These are phyloP conservation scores for Ifrita kowaldi DNA, from an alignment of 2,113 vertebrate genomes.

Conservation along the genomic window DNA sequence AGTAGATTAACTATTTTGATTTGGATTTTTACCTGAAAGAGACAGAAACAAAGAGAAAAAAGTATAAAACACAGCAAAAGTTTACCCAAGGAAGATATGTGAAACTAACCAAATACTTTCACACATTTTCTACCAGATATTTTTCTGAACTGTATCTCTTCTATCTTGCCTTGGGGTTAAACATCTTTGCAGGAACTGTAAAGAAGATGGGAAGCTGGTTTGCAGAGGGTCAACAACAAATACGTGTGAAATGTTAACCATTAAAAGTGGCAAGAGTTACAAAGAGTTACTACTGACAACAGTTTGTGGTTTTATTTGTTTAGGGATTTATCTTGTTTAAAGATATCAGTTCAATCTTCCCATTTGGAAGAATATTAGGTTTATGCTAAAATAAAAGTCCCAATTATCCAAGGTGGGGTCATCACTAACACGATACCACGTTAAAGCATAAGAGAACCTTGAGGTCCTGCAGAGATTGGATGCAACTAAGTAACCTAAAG, in stretches of 20 bases:
- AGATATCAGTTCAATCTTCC: background rate
- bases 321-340: background rate
- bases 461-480: background rate
- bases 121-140: background rate
- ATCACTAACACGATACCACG: background rate
- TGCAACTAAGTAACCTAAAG: background rate
- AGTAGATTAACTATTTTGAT: background rate
- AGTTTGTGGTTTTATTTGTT: background rate
- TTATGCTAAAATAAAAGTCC: background rate
- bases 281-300: background rate
- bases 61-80: background rate
- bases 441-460: background rate
- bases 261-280: background rate
- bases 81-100: background rate
- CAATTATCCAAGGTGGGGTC: background rate
- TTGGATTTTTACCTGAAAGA: background rate
- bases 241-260: background rate
- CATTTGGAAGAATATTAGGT: background rate
- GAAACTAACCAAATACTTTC: background rate
- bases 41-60: background rate
- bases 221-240: background rate
- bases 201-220: background rate
- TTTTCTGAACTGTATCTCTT: background rate
- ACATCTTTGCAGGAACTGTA: background rate
- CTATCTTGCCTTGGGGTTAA: background rate